Evolutionary conservation across 2,888 invertebrate species (phyloP).

Genomic region (Rosalia funebris): DNA sequence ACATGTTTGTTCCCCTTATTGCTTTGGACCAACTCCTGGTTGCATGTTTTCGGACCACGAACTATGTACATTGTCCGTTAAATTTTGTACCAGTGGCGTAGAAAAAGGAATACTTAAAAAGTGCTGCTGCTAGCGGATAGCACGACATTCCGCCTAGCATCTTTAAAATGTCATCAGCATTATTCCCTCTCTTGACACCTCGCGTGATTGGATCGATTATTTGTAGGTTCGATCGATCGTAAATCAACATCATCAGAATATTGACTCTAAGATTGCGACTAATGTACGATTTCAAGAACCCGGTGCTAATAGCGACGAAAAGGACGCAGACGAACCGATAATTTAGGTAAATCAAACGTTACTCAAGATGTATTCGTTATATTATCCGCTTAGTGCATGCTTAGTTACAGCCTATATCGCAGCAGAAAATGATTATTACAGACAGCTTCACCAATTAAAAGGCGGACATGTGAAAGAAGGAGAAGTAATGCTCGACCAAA

Average conservation of each 20-base stretch:
- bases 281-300: constrained; percentile 91
- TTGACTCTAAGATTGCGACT: constrained; percentile 78
- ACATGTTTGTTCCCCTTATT: too few species aligned
- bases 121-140: too few species aligned
- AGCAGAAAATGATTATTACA: constrained; percentile 61
- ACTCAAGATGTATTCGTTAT: too few species aligned
- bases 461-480: constrained; percentile 62
- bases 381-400: too few species aligned
- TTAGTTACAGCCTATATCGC: constrained; percentile 52
- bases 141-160: too few species aligned
- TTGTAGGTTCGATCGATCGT: constrained; percentile 91
- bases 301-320: constrained; percentile 59
- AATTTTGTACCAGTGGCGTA: too few species aligned
- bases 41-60: too few species aligned
- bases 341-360: constrained; percentile 56
- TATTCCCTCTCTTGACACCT: neutral
- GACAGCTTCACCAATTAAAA: constrained; percentile 62
- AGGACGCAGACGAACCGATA: constrained; percentile 53
- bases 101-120: too few species aligned
- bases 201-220: neutral
- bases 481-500: constrained; percentile 51
- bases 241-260: constrained; percentile 86
- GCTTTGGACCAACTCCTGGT: too few species aligned
- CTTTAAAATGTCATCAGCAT: constrained; percentile 10
- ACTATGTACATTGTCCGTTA: too few species aligned